Percentiles rank a stretch among this genome's conserved stretches.
phyloP scores from a whole-genome alignment of 2,113 vertebrate genomes.

The Acanthochromis polyacanthus region DNA sequence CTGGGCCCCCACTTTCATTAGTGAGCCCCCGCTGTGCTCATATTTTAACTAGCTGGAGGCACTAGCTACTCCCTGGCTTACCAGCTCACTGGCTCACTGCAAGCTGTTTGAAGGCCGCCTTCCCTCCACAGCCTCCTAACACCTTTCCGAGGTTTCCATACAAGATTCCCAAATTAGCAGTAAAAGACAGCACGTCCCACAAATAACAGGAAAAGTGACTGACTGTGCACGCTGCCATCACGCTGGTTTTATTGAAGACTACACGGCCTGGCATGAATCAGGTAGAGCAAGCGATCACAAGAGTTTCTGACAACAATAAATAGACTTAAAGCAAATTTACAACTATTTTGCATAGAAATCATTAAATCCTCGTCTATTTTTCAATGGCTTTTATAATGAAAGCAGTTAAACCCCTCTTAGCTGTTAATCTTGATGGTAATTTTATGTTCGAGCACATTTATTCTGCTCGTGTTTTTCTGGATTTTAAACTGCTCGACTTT shows the following conservation, averaged over 20 bases:
- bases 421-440: neutral
- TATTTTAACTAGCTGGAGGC: conserved; percentile 84
- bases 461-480: neutral
- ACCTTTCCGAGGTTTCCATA: conserved; percentile 52
- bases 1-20: conserved; percentile 80
- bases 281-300: conserved; percentile 10
- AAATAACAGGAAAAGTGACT: conserved; percentile 58
- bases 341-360: conserved; percentile 19
- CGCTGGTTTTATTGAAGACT: conserved; percentile 44
- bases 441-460: neutral
- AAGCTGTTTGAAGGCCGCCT: conserved; percentile 66
- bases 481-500: conserved; percentile 9
- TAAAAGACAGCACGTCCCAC: conserved; percentile 55
- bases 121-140: conserved; percentile 42
- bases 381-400: conserved; percentile 12
- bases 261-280: conserved; percentile 17
- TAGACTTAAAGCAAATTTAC: neutral
- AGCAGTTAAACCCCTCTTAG: neutral
- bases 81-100: conserved; percentile 63
- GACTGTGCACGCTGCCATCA: conserved; percentile 26
- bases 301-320: conserved; percentile 42
- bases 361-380: neutral
- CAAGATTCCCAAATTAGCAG: conserved; percentile 59
- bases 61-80: conserved; percentile 66
- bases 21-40: conserved; percentile 70